Evolutionary conservation across 2,888 invertebrate genomes (phyloP).

Genomic region (Pristionchus exspectatus): DNA sequence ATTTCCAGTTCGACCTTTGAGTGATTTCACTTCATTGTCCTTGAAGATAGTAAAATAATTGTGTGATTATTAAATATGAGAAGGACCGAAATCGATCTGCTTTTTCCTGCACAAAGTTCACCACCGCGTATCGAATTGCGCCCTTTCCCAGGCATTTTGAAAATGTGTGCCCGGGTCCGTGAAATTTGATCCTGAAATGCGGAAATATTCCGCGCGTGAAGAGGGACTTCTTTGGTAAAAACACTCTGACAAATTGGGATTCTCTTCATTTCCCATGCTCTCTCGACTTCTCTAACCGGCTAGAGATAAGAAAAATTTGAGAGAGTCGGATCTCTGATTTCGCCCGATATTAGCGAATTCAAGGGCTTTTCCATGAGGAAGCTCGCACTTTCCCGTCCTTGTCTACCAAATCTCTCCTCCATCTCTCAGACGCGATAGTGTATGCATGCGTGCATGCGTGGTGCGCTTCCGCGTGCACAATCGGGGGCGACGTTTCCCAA

Average conservation of each 20-base stretch:
- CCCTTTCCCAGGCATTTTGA: slow-evolving; percentile 31
- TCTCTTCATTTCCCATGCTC: not conserved
- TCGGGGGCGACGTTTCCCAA: slow-evolving; percentile 12
- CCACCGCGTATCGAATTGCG: slow-evolving; percentile 13
- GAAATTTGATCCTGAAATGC: slow-evolving; percentile 19
- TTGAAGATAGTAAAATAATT: not conserved
- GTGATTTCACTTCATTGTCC: too few relatives aligned
- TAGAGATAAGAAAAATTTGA: not conserved
- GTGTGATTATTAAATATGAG: too few relatives aligned
- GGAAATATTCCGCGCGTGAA: not conserved
- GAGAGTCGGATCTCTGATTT: not conserved
- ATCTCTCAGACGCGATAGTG: not conserved
- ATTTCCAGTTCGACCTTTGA: not conserved
- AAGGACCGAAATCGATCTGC: too few relatives aligned
- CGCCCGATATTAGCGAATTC: not conserved
- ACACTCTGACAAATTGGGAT: not conserved
- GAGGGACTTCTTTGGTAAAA: not conserved
- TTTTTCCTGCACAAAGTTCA: not conserved
- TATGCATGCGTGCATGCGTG: slow-evolving; percentile 34
- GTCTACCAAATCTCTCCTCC: not conserved
- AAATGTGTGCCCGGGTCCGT: not conserved
- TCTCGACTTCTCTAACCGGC: not conserved
- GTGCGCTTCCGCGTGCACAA: not conserved
- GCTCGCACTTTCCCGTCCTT: not conserved
- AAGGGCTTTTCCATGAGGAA: not conserved